Evolutionary conservation across 2,888 invertebrate species (phyloP).

Genomic region (Blastobasis lacticolella): DNA sequence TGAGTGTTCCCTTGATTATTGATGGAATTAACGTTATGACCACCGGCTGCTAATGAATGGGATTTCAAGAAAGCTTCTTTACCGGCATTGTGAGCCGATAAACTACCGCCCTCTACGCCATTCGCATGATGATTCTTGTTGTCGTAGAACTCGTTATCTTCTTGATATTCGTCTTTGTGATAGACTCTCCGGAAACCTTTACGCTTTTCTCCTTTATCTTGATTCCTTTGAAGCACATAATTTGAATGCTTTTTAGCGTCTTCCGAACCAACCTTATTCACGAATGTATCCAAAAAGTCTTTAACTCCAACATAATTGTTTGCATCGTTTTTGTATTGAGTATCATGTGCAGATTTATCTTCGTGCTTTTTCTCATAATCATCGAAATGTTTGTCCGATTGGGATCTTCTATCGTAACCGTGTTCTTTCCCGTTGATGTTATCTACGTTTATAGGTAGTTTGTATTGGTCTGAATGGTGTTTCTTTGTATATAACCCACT

Average conservation of each 20-base stretch:
- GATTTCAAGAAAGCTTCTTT: constrained; percentile 38
- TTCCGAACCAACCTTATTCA: constrained; percentile 49
- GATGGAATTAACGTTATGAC: constrained; percentile 25
- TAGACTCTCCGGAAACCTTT: constrained; percentile 57
- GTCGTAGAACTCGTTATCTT: constrained; percentile 57
- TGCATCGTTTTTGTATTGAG: constrained; percentile 22
- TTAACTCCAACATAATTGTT: constrained; percentile 37
- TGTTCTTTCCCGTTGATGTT: no score
- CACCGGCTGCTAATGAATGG: constrained; percentile 29
- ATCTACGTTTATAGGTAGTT: constrained; percentile 7
- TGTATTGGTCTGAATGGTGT: constrained; percentile 20
- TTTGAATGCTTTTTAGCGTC: constrained; percentile 36
- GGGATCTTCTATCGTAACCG: no score
- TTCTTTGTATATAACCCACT: constrained; percentile 21
- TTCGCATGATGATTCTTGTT: constrained; percentile 39
- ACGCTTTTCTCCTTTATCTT: constrained; percentile 47
- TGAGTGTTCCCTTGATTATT: constrained; percentile 25
- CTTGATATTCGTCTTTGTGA: constrained; percentile 59
- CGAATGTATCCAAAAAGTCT: constrained; percentile 47
- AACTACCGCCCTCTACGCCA: constrained; percentile 36
- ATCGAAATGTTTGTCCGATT: constrained; percentile 7
- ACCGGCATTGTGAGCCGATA: constrained; percentile 34
- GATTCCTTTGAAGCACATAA: constrained; percentile 30
- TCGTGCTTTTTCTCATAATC: constrained; percentile 27
- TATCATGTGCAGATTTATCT: constrained; percentile 24